Conservation (phyloP, 64 coral and sea anemone species). For the Montipora sp. region DNA sequence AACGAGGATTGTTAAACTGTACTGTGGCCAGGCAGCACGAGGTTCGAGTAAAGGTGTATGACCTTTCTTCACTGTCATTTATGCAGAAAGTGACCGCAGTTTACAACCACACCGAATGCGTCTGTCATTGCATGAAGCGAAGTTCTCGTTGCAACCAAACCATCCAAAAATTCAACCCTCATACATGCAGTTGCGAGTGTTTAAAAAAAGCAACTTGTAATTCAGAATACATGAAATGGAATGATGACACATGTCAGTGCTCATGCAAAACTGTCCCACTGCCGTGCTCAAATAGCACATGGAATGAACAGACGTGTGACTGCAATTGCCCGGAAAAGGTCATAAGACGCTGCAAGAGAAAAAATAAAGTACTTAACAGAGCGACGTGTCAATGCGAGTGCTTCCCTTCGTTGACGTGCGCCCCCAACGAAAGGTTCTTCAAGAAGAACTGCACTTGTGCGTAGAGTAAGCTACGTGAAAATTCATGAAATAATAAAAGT, state of each 20-base stretch:
- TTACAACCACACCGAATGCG: constrained; percentile 18
- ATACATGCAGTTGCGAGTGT: background rate
- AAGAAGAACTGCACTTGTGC: constrained; percentile 40
- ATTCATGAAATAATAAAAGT: background rate
- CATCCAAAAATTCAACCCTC: background rate
- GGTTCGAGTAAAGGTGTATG: background rate
- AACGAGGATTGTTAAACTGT: background rate
- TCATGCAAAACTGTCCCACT: background rate
- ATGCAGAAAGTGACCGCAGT: background rate
- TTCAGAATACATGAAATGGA: background rate
- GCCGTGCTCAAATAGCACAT: background rate
- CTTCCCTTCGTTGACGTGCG: background rate
- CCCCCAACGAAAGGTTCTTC: background rate
- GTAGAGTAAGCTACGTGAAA: background rate
- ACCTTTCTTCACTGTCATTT: background rate
- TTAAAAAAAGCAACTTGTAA: background rate
- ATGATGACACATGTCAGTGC: background rate
- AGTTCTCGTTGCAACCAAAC: background rate
- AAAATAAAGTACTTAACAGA: constrained; percentile 1
- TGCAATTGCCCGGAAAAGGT: background rate
- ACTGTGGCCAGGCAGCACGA: constrained; percentile 7
- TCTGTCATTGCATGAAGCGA: background rate
- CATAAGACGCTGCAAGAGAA: background rate
- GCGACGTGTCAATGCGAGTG: background rate
- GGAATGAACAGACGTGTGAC: background rate